A percentile compares a stretch with the other conserved stretches of the same genome.
phyloP scores from a whole-genome alignment of 2,113 vertebrate species.

The Pollimyrus isidori region DNA sequence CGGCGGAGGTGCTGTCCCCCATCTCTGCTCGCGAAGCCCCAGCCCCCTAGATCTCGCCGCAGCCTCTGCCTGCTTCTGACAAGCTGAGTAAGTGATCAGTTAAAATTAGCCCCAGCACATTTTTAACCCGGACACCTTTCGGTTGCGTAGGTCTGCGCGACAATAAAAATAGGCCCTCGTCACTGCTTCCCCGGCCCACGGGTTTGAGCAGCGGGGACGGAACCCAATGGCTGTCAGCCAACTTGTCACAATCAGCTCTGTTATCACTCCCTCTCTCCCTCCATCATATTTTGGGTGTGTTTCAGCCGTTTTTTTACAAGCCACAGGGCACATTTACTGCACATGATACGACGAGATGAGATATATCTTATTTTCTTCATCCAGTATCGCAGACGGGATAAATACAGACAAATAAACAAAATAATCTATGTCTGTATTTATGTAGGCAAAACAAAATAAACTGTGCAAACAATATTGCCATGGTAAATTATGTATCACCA shows the following conservation, averaged over 20 bases:
- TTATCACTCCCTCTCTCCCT: not conserved
- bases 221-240: not conserved
- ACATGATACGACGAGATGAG: not conserved
- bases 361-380: not conserved
- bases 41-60: not conserved
- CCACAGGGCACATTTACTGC: not conserved
- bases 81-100: slow-evolving; percentile 1
- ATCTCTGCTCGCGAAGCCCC: not conserved
- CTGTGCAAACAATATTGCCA: not conserved
- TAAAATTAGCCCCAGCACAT: not conserved
- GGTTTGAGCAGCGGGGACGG: not conserved
- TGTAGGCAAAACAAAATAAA: not conserved
- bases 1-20: not conserved
- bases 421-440: no score
- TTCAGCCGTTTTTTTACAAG: not conserved
- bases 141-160: not conserved
- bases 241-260: not conserved
- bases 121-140: not conserved
- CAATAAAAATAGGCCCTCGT: not conserved
- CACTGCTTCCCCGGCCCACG: not conserved
- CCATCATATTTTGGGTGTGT: not conserved
- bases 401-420: no score
- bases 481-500: not conserved
- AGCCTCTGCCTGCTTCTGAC: not conserved
- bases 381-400: not conserved